Conservation (phyloP, 2,113 vertebrate genomes). For the Carlito syrichta region DNA sequence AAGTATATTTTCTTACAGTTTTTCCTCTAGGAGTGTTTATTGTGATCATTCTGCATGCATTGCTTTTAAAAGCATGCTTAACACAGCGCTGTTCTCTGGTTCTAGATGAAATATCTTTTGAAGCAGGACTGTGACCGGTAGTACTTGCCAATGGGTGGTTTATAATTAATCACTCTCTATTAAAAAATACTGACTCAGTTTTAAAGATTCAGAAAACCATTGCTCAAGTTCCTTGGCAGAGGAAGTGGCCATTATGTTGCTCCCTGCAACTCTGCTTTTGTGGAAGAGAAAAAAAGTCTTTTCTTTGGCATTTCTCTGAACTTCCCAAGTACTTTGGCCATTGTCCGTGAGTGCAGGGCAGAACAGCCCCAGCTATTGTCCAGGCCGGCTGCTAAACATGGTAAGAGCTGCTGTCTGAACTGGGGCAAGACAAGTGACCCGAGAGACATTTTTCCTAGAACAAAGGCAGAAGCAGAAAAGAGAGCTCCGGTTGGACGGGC, state of each 20-base stretch:
- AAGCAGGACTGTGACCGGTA: not conserved
- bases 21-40: not conserved
- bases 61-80: not conserved
- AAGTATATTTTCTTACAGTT: not conserved
- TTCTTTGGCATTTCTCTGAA: slow-evolving; percentile 33
- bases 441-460: not conserved
- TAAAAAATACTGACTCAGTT: slow-evolving; percentile 23
- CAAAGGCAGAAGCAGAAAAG: not conserved
- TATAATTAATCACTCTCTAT: slow-evolving; percentile 50
- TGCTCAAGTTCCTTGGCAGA: slow-evolving; percentile 23
- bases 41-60: too few relatives aligned
- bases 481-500: too few relatives aligned
- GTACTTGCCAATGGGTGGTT: slow-evolving; percentile 34
- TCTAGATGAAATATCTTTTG: not conserved
- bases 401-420: not conserved
- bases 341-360: not conserved
- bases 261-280: slow-evolving; percentile 31
- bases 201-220: slow-evolving; percentile 29
- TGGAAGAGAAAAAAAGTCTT: not conserved
- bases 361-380: slow-evolving; percentile 11
- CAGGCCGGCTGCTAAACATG: not conserved
- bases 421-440: not conserved
- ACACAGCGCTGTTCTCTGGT: not conserved
- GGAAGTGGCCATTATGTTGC: slow-evolving; percentile 12
- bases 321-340: not conserved